These are phyloP conservation scores for Acropora yongei DNA, from an alignment of 64 coral and sea anemone genomes.

Conservation along the genomic window DNA sequence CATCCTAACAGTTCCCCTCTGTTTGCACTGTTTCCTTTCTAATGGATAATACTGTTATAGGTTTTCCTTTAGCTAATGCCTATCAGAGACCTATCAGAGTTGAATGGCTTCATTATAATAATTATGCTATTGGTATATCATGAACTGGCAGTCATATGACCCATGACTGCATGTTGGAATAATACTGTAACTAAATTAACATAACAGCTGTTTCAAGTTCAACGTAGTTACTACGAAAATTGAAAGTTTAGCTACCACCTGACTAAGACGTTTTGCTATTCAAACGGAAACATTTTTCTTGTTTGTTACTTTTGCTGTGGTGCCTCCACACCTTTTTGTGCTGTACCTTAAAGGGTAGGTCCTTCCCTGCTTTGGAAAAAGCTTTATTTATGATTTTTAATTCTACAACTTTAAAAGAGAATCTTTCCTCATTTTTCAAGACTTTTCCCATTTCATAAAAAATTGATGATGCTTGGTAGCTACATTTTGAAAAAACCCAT, in stretches of 20 bases:
- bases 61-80: no score
- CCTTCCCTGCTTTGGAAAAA: conserved; percentile 2
- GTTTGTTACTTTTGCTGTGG: background rate
- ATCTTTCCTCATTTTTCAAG: background rate
- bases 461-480: background rate
- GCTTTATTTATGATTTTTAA: background rate
- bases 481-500: conserved; percentile 23
- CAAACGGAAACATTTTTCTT: background rate
- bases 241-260: background rate
- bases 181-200: no score
- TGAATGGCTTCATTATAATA: no score
- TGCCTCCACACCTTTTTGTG: background rate
- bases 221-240: background rate
- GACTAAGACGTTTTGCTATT: background rate
- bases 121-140: no score
- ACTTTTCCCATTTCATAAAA: conserved; percentile 26
- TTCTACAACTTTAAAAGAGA: background rate
- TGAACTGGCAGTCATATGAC: no score
- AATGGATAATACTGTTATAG: no score
- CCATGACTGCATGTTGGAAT: no score
- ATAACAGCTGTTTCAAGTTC: no score
- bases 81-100: no score
- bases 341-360: background rate
- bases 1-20: no score
- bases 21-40: no score